Evolutionary conservation across 2,888 invertebrate genomes (phyloP).

Genomic region (Agonopterix subpropinquella): DNA sequence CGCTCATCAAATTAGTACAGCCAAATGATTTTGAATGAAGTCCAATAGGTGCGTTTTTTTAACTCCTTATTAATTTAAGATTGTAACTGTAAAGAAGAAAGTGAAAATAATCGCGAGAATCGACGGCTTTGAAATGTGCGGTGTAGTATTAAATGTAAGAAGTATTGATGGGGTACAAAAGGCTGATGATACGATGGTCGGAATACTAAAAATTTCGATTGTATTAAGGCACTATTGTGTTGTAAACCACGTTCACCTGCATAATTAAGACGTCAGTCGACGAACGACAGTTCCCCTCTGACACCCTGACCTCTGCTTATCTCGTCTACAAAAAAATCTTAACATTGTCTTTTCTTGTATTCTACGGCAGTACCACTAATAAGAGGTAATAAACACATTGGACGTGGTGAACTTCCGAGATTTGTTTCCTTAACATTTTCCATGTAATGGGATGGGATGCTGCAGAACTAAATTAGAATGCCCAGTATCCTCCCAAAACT

Average conservation of each 20-base stretch:
- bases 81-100: constrained; percentile 18
- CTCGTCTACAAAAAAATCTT: background rate
- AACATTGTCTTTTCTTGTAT: too few relatives aligned
- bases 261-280: constrained; percentile 13
- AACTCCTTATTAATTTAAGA: constrained; percentile 14
- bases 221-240: constrained; percentile 4
- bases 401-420: too few relatives aligned
- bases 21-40: constrained; percentile 10
- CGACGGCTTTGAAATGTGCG: constrained; percentile 14
- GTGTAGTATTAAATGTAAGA: background rate
- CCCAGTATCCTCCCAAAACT: too few relatives aligned
- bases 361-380: too few relatives aligned
- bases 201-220: background rate
- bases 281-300: background rate
- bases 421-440: too few relatives aligned
- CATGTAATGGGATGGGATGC: too few relatives aligned
- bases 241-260: constrained; percentile 7
- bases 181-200: constrained; percentile 4
- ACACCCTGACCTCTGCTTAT: background rate
- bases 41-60: constrained; percentile 8
- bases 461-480: too few relatives aligned
- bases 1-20: constrained; percentile 8
- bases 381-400: too few relatives aligned
- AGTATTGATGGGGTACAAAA: constrained; percentile 2
- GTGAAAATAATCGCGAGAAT: constrained; percentile 14